A percentile compares a stretch with the other conserved stretches of the same genome.
These are phyloP conservation scores for Melipona quadrifasciata DNA, from an alignment of 1,140 invertebrate species.

Conservation along the genomic window DNA sequence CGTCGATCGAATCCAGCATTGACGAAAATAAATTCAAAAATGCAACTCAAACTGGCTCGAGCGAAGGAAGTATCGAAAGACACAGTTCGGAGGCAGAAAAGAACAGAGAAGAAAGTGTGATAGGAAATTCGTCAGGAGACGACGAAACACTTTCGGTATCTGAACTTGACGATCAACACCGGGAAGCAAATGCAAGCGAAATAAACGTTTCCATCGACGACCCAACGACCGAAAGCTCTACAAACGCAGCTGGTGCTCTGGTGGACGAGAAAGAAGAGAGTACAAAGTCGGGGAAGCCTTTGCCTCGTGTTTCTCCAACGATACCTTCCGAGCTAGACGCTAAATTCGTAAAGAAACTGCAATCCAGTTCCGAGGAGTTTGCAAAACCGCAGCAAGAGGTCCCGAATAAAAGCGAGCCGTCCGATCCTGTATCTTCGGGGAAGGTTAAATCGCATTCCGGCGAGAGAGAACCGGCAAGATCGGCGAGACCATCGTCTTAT, in stretches of 20 bases:
- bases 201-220: not conserved
- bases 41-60: not conserved
- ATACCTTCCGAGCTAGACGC: too few species aligned
- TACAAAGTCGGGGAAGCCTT: not conserved
- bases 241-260: not conserved
- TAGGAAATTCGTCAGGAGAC: too few species aligned
- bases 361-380: slow-evolving; percentile 18
- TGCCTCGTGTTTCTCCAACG: not conserved
- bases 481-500: not conserved
- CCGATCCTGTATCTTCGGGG: not conserved
- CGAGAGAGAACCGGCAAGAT: not conserved
- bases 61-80: not conserved
- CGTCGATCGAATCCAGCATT: not conserved
- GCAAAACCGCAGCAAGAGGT: not conserved
- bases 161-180: not conserved
- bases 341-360: slow-evolving; percentile 5
- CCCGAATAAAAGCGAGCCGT: not conserved
- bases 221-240: too few species aligned
- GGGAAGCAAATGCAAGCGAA: not conserved
- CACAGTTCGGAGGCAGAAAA: not conserved
- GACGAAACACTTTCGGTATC: not conserved
- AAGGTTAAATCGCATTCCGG: not conserved
- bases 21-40: not conserved
- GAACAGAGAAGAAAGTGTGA: not conserved
- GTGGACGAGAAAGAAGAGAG: not conserved